Evolutionary conservation across 2,113 vertebrate genomes (phyloP).

Genomic region (Dasyornis broadbenti): DNA sequence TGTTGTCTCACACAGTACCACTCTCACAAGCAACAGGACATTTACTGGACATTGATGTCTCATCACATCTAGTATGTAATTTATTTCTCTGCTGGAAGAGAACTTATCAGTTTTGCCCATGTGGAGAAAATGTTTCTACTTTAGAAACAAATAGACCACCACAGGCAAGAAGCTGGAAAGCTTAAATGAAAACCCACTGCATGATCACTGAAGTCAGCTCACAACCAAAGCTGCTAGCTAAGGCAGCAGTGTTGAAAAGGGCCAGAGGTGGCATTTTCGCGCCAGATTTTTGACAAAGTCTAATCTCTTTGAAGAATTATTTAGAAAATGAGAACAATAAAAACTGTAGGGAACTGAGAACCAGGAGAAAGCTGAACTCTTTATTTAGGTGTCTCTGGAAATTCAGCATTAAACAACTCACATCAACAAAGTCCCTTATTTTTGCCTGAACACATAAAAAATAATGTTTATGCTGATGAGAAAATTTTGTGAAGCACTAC

Average conservation of each 20-base stretch:
- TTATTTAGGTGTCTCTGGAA: background rate
- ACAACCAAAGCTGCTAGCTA: background rate
- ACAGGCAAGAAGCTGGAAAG: slow-evolving; percentile 66
- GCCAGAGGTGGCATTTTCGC: background rate
- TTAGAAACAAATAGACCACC: slow-evolving; percentile 69
- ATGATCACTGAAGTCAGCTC: slow-evolving; percentile 21
- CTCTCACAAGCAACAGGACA: slow-evolving; percentile 60
- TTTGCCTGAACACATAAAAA: background rate
- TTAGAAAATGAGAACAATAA: background rate
- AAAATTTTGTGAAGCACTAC: background rate
- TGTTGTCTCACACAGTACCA: slow-evolving; percentile 28
- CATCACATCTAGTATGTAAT: slow-evolving; percentile 74
- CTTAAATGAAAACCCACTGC: slow-evolving; percentile 66
- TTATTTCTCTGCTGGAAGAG: slow-evolving; percentile 76
- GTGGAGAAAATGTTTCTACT: slow-evolving; percentile 71
- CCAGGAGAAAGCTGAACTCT: background rate
- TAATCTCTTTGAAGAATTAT: background rate
- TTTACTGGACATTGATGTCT: slow-evolving; percentile 69
- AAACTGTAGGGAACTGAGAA: background rate
- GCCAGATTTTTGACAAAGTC: background rate
- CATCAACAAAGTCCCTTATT: background rate
- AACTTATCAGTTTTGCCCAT: slow-evolving; percentile 74
- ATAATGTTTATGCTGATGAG: background rate
- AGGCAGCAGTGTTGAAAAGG: background rate
- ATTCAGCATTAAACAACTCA: background rate